Conservation (phyloP, 30 jellyfish, hydroid and myxozoan genomes). For the Clytia hemisphaerica region DNA sequence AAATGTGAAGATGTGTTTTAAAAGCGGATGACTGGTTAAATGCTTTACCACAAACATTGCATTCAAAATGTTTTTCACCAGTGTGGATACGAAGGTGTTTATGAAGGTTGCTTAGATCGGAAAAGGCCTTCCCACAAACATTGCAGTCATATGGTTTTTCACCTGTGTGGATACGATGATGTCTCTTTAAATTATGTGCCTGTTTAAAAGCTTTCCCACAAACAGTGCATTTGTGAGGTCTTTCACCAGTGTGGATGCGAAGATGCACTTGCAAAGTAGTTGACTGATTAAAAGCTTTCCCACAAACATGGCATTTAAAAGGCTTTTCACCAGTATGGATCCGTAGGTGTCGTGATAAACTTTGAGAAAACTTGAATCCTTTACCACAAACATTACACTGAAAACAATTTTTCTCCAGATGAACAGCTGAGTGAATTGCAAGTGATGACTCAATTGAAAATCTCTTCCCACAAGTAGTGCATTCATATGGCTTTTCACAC, state of each 20-base stretch:
- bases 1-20: no score
- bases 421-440: slow-evolving; percentile 34
- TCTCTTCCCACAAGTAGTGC: slow-evolving; percentile 36
- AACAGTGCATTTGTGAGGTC: no score
- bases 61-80: slow-evolving; percentile 54
- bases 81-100: slow-evolving; percentile 46
- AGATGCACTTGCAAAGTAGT: slow-evolving; percentile 43
- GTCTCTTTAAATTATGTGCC: slow-evolving; percentile 44
- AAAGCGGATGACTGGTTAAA: no score
- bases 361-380: slow-evolving; percentile 28
- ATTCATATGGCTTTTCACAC: no score
- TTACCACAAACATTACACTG: slow-evolving; percentile 54
- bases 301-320: slow-evolving; percentile 31
- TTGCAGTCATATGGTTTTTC: slow-evolving; percentile 50
- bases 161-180: no score
- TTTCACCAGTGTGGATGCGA: no score
- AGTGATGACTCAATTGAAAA: slow-evolving; percentile 22
- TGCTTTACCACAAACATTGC: slow-evolving; percentile 48
- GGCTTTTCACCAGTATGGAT: slow-evolving; percentile 34
- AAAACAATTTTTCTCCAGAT: slow-evolving; percentile 20
- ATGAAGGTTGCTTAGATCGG: slow-evolving; percentile 35
- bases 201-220: slow-evolving; percentile 55
- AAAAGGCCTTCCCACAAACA: slow-evolving; percentile 49
- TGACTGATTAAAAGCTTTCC: slow-evolving; percentile 21
- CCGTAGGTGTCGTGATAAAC: slow-evolving; percentile 35